Base-by-base conservation (phyloP, 2,113 vertebrate species). In the Struthio camelus region DNA sequence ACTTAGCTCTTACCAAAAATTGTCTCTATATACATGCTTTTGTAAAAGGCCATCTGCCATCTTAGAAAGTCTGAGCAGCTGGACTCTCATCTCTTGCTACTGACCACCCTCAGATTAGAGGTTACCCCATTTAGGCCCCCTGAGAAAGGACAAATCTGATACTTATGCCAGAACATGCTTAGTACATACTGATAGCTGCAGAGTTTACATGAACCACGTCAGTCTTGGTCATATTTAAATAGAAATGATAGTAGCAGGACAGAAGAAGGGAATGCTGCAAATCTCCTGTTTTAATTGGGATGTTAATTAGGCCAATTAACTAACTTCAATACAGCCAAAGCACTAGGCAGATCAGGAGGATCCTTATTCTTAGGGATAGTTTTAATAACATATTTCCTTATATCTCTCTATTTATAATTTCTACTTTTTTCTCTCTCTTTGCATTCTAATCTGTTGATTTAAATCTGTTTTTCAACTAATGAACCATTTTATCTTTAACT, bases 191-290 rank as follows among this genome's bases (percentile, higher is more conserved):
- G 67, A 73, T 66, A 93, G 18, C 19, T 62, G 78, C 24, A 81
- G 69, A 84, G 4, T 64, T 89, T 51, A 38, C 27, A 73, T 42
- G 70, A 88, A 2, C 17, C 20, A 53, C 40, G 71, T 75, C 50
- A 78, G 67, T 59, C 54, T 78, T 92, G 40, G 42, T 71, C 61
- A 51, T 86, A 92, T 59, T 92, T 95, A 84, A 84, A 64, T 87
- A 86, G 50, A 94, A 96, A 80, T 73, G 0, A 62, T 71, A 16
- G 25, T 86, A 79, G 34, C 65, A 89, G 80, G 77, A 86, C 40
- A 86, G 44, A 86, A 85, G 42, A 88, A 73, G 9, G 14, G 25
- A 80, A 24, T 46, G 10, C 38, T 73, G 11, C 5, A 83, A 20
- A 54, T 92, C 8, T 27, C 86, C 59, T 90, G 23, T 67, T 92